Evolutionary conservation across 92 coral and sea anemone species (phyloP), one percentile per base, ranked within the genome.

Genomic region (Phenganax subtilis): DNA sequence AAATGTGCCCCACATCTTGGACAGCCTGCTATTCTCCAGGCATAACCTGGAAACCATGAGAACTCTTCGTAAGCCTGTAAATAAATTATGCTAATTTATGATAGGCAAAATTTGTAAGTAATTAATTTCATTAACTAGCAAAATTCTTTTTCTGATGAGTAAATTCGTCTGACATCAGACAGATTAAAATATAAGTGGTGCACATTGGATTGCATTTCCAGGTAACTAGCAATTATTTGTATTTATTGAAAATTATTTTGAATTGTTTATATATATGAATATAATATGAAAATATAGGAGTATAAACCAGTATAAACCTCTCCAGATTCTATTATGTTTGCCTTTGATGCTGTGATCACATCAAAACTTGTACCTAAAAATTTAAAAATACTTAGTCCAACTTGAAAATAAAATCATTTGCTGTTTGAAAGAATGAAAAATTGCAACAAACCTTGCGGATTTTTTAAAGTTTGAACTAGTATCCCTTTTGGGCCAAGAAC

Each of bases 21-120:
- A 54, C 98, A 94, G 11, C 85, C 92, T 4, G 96, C 98, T 37
- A 92, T 61, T 72, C 92, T 80, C 98, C 98, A 94, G 20, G 96
- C 89, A 81, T 70, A 92, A 3, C 90, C 96, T 44, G 97, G 97
- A 85, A 94, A 94, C 98, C 98, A 94, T 7, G 96, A 92, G 72
- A 87, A 89, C 76, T 94, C 92, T 53, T 75, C 82, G 75, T 86
- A 75, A 37, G 96, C 97, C 97, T 93, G 51, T 10, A 76, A 52
- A 56, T 10, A 10, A 51, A 55, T 7, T 30, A 11, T 29, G 31
- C 0, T 7, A 76, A 1, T 25, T 29, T 17, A 11, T 17, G 52
- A 37, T 11, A 72, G 67, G 52, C 17, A 10, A 61, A 29, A 14
- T 44, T 37, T 37, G 47, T 37, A 37, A 37, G 3, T 37, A 1